These are phyloP conservation scores for Nerophis ophidion DNA, from an alignment of 2,113 vertebrate species.

Conservation along the genomic window DNA sequence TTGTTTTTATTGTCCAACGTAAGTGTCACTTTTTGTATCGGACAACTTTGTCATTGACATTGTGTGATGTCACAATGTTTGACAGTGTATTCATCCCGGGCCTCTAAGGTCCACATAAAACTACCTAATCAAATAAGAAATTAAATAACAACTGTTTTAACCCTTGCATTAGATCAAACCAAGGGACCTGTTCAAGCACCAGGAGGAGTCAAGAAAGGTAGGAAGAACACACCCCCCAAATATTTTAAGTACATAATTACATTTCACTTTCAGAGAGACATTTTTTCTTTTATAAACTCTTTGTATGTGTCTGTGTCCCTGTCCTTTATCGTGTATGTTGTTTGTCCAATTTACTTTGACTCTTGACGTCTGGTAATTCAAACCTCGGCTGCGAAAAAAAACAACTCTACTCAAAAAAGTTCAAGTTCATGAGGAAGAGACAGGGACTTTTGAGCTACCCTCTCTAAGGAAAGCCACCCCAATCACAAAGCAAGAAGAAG, in stretches of 20 bases:
- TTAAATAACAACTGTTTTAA: slow-evolving; percentile 30
- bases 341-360: background rate
- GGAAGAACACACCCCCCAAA: background rate
- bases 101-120: background rate
- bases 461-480: slow-evolving; percentile 67
- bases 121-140: background rate
- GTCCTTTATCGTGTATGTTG: background rate
- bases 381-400: slow-evolving; percentile 76
- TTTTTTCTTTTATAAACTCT: background rate
- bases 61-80: background rate
- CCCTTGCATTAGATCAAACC: slow-evolving; percentile 67
- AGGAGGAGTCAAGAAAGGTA: slow-evolving; percentile 84
- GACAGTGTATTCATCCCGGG: background rate
- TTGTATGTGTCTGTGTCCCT: background rate
- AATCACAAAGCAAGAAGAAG: slow-evolving; percentile 49
- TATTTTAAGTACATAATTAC: background rate
- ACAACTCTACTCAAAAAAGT: slow-evolving; percentile 59
- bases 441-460: slow-evolving; percentile 66
- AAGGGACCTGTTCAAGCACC: slow-evolving; percentile 79
- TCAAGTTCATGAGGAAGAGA: slow-evolving; percentile 68
- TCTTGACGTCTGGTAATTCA: slow-evolving; percentile 27
- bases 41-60: slow-evolving; percentile 2
- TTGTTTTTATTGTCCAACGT: background rate
- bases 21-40: background rate
- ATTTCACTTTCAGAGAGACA: background rate